Base-by-base conservation (phyloP, 1,140 invertebrate genomes). In the Saxidomus purpurata region DNA sequence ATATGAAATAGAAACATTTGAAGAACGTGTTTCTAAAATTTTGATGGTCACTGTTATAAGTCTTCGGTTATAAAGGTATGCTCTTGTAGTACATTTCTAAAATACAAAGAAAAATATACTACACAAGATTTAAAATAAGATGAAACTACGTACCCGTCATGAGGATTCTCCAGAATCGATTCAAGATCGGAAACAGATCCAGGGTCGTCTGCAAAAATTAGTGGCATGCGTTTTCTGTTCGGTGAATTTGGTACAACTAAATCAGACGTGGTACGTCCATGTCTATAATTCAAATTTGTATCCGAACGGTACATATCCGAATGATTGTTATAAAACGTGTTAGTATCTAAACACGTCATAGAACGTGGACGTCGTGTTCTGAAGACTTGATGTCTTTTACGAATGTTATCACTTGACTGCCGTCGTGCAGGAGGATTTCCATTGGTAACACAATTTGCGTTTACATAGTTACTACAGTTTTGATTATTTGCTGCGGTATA, bases 141-240 rank as follows among this genome's bases (percentile, higher is more conserved):
- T n/a, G n/a, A n/a, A n/a, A n/a, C n/a, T 25, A 69, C 84, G 28
- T 87, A 87, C 84, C 76, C 71, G 61, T 91, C 90, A 61, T 85
- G 83, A 11, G 92, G 92, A 84, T 92, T 90, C 49, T 93, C 92
- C 47, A 92, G 36, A 31, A 93, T 93, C 25, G 92, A 93, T 59
- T 93, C 92, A 43, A 93, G 88, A 87, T 93, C 92, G 8, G 92
- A 93, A 25, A 90, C 82, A n/a, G 91, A 92, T 4, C 90, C 92
- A 2, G 61, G 61, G 25, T 93, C 92, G 31, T 93, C 92, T 15
- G 86, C 43, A 11, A 87, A 59, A 8, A 90, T 47, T 19, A 92
- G 43, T 1, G 91, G 82, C 74, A 82, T 83, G 1, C 67, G 79
- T 36, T 74, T 83, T 31, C 69, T 52, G 83, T 59, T 85, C 0